Base-by-base conservation (phyloP, 2,888 invertebrate species). In the Drosophila macrothrix region DNA sequence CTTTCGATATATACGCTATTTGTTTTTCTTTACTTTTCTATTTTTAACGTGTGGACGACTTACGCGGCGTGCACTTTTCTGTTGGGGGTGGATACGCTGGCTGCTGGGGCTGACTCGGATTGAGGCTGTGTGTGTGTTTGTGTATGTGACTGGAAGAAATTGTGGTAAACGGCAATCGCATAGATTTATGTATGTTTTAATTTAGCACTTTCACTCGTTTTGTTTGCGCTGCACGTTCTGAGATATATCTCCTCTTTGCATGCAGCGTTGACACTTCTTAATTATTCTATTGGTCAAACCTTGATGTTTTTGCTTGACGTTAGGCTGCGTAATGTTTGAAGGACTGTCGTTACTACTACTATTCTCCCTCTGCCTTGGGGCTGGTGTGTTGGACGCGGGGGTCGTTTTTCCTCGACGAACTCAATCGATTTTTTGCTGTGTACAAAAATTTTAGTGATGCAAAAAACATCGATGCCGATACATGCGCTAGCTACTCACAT, bases 281-380 rank as follows among this genome's bases (percentile, higher is more conserved):
- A 70, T 55, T 60, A 67, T 73, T 64, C 61, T 52, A 50, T 22
- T 76, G 50, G 61, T 63, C 68, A 68, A 83, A 84, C 86, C 84
- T 85, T 85, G 83, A 64, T 64, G 67, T 73, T 62, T 56, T 61
- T 55, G 49, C 53, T 63, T 69, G 70, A 59, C 81, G 67, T 64
- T 67, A 77, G 83, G 62, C 86, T 88, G 88, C 84, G 84, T 88
- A 85, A 80, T 86, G 82, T 76, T 82, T 86, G 85, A 88, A 85
- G 88, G 84, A 88, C 84, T 85, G 86, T 76, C 84, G 88, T 88
- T 88, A 88, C 84, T 88, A 85, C 84, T 85, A 80, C 88, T 85
- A 84, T 84, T 71, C 86, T 85, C 88, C 82, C 84, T 66, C 84
- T 75, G 80, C 75, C 71, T 80, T 82, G 77, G 76, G 74, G 81